Conservation (phyloP, 2,888 invertebrate genomes). For the Podabrus alpinus region DNA sequence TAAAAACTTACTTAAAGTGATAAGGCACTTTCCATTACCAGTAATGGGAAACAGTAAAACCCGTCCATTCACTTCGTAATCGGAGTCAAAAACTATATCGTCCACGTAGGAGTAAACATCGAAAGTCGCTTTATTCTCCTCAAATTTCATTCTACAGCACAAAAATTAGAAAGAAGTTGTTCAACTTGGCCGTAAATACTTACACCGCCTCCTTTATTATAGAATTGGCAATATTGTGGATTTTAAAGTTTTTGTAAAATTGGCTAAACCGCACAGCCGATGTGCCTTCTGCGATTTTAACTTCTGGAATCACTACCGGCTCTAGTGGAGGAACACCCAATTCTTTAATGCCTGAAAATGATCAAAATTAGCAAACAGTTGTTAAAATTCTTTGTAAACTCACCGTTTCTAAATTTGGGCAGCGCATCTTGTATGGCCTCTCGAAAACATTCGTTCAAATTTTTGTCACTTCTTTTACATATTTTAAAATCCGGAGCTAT, state of each 20-base stretch:
- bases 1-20: background rate
- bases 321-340: slow-evolving; percentile 63
- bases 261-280: slow-evolving; percentile 69
- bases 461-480: slow-evolving; percentile 61
- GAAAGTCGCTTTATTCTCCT: background rate
- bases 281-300: slow-evolving; percentile 57
- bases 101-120: slow-evolving; percentile 38
- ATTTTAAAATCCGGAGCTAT: slow-evolving; percentile 43
- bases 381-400: slow-evolving; percentile 39
- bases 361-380: background rate
- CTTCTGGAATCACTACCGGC: slow-evolving; percentile 52
- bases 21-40: background rate
- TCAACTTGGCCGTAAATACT: too few species aligned
- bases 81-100: slow-evolving; percentile 65
- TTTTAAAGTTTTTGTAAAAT: slow-evolving; percentile 66
- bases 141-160: background rate
- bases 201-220: slow-evolving; percentile 63
- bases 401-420: slow-evolving; percentile 1
- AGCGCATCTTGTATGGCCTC: slow-evolving; percentile 62
- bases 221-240: slow-evolving; percentile 65
- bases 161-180: background rate
- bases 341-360: slow-evolving; percentile 61
- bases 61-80: slow-evolving; percentile 68
- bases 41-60: slow-evolving; percentile 55
- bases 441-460: slow-evolving; percentile 64